Conservation (phyloP, 2,797 vertebrate species). For the Natrix natrix region DNA sequence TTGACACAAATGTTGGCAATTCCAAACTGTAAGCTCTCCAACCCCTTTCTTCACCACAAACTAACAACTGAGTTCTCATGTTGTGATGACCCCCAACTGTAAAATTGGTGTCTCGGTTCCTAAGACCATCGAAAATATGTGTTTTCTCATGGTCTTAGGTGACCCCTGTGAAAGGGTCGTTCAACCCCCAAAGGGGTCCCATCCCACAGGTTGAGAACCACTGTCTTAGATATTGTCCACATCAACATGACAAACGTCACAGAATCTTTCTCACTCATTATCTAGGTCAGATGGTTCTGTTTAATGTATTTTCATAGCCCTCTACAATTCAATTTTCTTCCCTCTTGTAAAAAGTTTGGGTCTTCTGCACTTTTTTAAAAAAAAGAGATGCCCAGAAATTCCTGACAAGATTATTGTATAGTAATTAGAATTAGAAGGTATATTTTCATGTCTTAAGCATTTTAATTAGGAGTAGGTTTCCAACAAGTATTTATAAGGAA, state of each 20-base stretch:
- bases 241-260: background rate
- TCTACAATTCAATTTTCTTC: background rate
- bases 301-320: background rate
- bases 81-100: too few species aligned
- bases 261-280: background rate
- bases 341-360: background rate
- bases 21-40: background rate
- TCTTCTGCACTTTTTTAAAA: background rate
- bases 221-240: background rate
- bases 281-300: background rate
- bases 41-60: background rate
- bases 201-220: too few species aligned
- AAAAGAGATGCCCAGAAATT: too few species aligned
- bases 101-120: too few species aligned
- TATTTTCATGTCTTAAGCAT: background rate
- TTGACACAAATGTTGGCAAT: conserved; percentile 24
- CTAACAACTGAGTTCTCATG: background rate
- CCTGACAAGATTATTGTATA: background rate
- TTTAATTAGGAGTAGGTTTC: background rate
- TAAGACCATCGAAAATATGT: too few species aligned
- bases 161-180: too few species aligned
- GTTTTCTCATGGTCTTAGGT: too few species aligned
- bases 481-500: background rate
- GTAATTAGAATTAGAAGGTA: background rate
- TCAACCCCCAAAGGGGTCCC: too few species aligned